Percentiles rank a stretch among this genome's conserved stretches.
These are phyloP conservation scores for Drosophila willistoni DNA, from an alignment of 1,140 invertebrate species.

Conservation along the genomic window DNA sequence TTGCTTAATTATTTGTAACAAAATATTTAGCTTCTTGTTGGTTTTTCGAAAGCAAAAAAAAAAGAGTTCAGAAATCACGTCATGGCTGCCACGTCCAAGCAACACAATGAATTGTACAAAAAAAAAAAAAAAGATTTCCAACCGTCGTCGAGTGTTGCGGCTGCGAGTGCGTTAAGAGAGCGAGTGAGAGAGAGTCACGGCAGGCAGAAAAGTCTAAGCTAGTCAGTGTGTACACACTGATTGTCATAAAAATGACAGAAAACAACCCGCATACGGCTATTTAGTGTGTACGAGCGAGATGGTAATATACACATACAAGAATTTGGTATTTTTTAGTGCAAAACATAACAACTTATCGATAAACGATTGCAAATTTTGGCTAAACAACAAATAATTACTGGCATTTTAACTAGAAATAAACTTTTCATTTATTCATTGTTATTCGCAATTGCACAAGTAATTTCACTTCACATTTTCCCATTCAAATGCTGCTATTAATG, in stretches of 20 bases:
- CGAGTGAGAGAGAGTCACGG: constrained; percentile 39
- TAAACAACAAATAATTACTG: constrained; percentile 4
- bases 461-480: background rate
- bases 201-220: constrained; percentile 10
- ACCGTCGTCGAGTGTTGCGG: constrained; percentile 38
- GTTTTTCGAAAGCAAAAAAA: constrained; percentile 67
- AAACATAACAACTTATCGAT: background rate
- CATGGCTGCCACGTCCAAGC: constrained; percentile 83
- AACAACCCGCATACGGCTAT: constrained; percentile 51
- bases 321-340: constrained; percentile 2
- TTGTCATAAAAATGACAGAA: constrained; percentile 48
- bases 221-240: constrained; percentile 49
- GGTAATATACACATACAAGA: background rate
- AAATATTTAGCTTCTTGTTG: constrained; percentile 1
- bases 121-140: constrained; percentile 25
- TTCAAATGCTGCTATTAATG: background rate
- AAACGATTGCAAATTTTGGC: background rate
- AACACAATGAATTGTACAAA: constrained; percentile 82
- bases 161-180: constrained; percentile 57
- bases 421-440: background rate
- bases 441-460: background rate
- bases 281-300: background rate
- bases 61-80: constrained; percentile 78
- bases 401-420: background rate
- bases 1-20: constrained; percentile 9